These are phyloP conservation scores for Electrona antarctica DNA, from an alignment of 2,113 vertebrate species.

Conservation along the genomic window DNA sequence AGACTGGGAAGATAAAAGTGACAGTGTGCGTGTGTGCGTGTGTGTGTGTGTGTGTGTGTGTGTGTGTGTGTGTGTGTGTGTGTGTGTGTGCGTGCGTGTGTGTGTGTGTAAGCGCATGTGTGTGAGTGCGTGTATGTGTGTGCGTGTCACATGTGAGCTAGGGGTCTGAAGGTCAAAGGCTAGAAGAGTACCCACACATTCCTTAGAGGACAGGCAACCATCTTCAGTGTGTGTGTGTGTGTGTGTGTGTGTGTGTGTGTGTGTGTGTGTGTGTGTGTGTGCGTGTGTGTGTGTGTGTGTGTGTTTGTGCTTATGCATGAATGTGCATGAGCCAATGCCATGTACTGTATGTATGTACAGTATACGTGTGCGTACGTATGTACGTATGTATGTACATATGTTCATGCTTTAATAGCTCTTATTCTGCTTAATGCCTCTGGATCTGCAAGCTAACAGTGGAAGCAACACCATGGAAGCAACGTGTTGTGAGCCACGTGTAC, in stretches of 20 bases:
- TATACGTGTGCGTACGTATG: slow-evolving; percentile 14
- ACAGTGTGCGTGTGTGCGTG: slow-evolving; percentile 21
- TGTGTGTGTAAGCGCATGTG: too few species aligned
- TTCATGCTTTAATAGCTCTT: slow-evolving; percentile 41
- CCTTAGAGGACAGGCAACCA: slow-evolving; percentile 71
- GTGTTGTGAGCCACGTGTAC: too few species aligned
- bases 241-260: slow-evolving; percentile 32
- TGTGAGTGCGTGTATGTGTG: too few species aligned
- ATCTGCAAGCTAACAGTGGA: too few species aligned
- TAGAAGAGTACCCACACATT: slow-evolving; percentile 74
- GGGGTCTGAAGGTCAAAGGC: slow-evolving; percentile 74
- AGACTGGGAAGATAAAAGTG: slow-evolving; percentile 57
- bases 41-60: slow-evolving; percentile 23
- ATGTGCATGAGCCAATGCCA: too few species aligned
- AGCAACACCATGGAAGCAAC: too few species aligned
- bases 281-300: too few species aligned
- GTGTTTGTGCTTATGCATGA: too few species aligned
- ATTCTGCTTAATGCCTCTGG: slow-evolving; percentile 27
- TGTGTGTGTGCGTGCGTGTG: too few species aligned
- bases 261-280: slow-evolving; percentile 3
- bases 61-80: slow-evolving; percentile 35
- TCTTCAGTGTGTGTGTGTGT: slow-evolving; percentile 49
- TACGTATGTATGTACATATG: slow-evolving; percentile 34
- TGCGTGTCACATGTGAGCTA: slow-evolving; percentile 63
- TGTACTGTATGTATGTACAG: too few species aligned